Base-by-base conservation (phyloP, 1,140 invertebrate species). In the Hirudo medicinalis region DNA sequence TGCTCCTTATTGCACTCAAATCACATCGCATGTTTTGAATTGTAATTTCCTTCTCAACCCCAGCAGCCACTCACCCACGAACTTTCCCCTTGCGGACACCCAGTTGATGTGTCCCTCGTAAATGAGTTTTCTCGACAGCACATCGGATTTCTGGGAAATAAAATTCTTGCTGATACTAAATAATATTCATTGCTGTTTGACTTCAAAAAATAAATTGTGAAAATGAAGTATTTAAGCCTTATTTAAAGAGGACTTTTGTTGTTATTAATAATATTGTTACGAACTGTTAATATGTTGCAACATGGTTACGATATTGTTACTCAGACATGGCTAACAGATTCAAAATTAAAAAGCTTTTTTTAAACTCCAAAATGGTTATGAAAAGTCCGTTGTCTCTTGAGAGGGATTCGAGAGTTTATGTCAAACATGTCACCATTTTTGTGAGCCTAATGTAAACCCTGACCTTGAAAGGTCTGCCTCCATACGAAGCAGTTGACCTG, bases 401-500 rank as follows among this genome's bases (percentile, higher is more conserved):
- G n/a, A 40, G 11, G 11, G 40, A 40, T 40, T 40, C 40, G 11
- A 40, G 11, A 40, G 11, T 40, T 40, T 11, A 40, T 13, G 43
- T 15, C 32, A 36, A 6, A 36, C 32, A 3, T 17, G 43, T 49
- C 43, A 49, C 3, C 43, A 49, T 49, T 49, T 49, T 17, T 17
- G 43, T 49, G 43, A 49, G 1, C 43, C 43, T 17, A 15, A 17
- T 17, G 43, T 13, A 17, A 49, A 11, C 43, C 11, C 43, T 49
- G 43, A 82, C 80, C 78, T 92, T 94, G 78, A 96, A 95, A 78
- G 94, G 94, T 73, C 86, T 85, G 43, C 88, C 88, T 70, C 89
- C 87, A 79, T 90, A 91, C 22, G 87, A 85, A 0, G 91, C 89
- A 76, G 89, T 91, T 0, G 92, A 94, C 82, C 95, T 94, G 3